These are phyloP conservation scores for Triplophysa yarkandensis DNA, from an alignment of 2,797 vertebrate genomes.

Conservation along the genomic window DNA sequence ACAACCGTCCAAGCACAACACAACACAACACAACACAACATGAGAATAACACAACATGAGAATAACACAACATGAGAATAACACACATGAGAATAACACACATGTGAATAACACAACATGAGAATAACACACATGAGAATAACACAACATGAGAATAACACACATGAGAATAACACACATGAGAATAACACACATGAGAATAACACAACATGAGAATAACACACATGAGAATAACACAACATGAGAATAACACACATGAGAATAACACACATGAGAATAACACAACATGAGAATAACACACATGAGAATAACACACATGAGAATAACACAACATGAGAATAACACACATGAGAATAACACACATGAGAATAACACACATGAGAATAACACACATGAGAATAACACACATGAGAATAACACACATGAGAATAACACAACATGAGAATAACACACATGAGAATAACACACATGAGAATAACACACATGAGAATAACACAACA, in stretches of 20 bases:
- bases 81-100: neutral
- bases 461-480: neutral
- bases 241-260: neutral
- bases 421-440: neutral
- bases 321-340: neutral
- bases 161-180: too few species aligned
- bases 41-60: neutral
- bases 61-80: too few species aligned
- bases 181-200: neutral
- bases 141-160: too few species aligned
- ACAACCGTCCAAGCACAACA: neutral
- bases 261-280: neutral
- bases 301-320: too few species aligned
- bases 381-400: too few species aligned
- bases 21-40: neutral
- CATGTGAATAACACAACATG: neutral
- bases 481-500: neutral
- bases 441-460: too few species aligned
- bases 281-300: too few species aligned
- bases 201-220: neutral
- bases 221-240: neutral
- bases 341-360: neutral
- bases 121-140: neutral
- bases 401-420: too few species aligned
- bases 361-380: neutral